Evolutionary conservation across 2,113 vertebrate genomes (phyloP).

Genomic region (Colaptes auratus): DNA sequence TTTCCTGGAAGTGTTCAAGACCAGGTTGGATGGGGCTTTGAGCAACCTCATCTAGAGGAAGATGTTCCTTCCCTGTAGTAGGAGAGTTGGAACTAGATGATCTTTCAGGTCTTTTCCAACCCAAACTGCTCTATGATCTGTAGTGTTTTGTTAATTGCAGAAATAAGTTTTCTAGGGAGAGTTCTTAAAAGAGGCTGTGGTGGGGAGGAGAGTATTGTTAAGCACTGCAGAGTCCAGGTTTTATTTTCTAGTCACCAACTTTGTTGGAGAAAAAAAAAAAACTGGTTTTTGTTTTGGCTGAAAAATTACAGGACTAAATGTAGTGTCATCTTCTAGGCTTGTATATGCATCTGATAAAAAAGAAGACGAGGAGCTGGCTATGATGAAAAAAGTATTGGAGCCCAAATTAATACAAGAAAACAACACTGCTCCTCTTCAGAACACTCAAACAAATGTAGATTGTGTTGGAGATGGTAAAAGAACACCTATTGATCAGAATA

Average conservation of each 20-base stretch:
- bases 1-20: background rate
- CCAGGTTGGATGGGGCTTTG: background rate
- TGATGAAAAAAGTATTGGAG: conserved; percentile 55
- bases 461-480: background rate
- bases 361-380: conserved; percentile 69
- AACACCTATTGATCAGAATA: background rate
- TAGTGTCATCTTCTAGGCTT: conserved; percentile 69
- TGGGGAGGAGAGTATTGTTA: background rate
- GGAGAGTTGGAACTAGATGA: background rate
- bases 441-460: background rate
- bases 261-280: background rate
- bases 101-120: background rate
- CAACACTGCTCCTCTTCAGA: background rate
- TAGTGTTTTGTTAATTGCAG: background rate
- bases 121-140: background rate
- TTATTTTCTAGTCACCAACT: background rate
- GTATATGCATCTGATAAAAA: conserved; percentile 79
- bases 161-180: background rate
- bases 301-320: conserved; percentile 6
- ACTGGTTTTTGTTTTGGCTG: background rate
- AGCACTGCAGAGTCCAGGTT: background rate
- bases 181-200: background rate
- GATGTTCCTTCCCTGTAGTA: background rate
- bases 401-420: conserved; percentile 13
- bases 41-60: background rate